Conservation (phyloP, 2,113 vertebrate species). For the Xenopus laevis region DNA sequence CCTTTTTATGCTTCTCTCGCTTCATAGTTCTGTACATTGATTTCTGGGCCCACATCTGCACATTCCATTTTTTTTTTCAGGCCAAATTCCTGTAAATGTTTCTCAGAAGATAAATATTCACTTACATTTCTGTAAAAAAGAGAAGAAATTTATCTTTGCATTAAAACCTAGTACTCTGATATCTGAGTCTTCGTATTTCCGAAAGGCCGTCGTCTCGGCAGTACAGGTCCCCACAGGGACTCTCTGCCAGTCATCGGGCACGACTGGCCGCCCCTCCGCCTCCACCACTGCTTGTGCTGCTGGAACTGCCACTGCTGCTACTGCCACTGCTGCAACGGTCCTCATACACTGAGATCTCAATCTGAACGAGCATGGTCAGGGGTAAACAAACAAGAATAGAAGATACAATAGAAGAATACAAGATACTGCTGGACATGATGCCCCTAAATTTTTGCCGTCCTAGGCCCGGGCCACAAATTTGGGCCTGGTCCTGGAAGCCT, state of each 20-base stretch:
- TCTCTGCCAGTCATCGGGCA: conserved; percentile 86
- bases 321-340: conserved; percentile 85
- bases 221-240: conserved; percentile 82
- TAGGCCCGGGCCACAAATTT: too few relatives aligned
- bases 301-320: conserved; percentile 78
- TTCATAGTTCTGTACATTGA: too few relatives aligned
- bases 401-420: too few relatives aligned
- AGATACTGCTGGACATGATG: too few relatives aligned
- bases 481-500: too few relatives aligned
- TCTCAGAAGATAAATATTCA: too few relatives aligned
- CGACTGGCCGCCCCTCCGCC: conserved; percentile 59
- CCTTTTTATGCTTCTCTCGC: too few relatives aligned
- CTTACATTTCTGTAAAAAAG: too few relatives aligned
- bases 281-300: conserved; percentile 68
- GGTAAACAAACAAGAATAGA: conserved; percentile 37
- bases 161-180: conserved; percentile 97
- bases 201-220: conserved; percentile 74
- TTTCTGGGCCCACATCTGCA: too few relatives aligned
- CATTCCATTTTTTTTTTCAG: too few relatives aligned
- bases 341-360: conserved; percentile 91
- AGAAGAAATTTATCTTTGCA: conserved; percentile 1
- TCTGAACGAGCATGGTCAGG: conserved; percentile 72
- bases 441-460: too few relatives aligned
- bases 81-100: too few relatives aligned
- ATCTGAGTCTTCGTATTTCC: conserved; percentile 90